Base-by-base conservation (phyloP, 2,113 vertebrate species). In the Pollachius pollachius region DNA sequence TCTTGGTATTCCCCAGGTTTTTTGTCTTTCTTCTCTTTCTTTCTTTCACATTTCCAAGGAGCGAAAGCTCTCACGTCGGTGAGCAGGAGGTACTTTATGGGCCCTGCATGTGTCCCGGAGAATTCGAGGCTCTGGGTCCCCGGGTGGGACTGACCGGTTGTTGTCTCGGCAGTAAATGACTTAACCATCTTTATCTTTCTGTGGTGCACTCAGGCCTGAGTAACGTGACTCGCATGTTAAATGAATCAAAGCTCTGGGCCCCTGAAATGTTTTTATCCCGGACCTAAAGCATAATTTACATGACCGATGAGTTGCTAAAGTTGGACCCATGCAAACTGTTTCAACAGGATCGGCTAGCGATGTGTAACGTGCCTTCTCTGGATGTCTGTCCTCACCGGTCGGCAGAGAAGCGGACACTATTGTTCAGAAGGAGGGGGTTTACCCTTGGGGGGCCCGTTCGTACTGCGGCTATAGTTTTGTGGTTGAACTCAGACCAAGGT, bases 101-200 rank as follows among this genome's bases (percentile, higher is more conserved):
- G 27, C n/a, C 64, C 64, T 70, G 59, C 67, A 65, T 72, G 74
- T 61, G 27, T 74, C 65, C 60, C 48, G 41, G 67, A 78, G 68
- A 70, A 52, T 15, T 52, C 30, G 23, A 37, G 52, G 70, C 73
- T 41, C 37, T 77, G 79, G 70, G 61, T 65, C 30, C 72, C 65
- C 74, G 82, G 74, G 73, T 70, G 61, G 70, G 75, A 77, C 65
- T 54, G 56, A 77, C 30, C 30, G 30, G 30, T 71, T 70, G 59
- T 72, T 68, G 76, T 78, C 76, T 81, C 73, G 60, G 62, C 70
- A 72, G 69, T 58, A 67, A 81, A 79, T 73, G 69, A 79, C 83
- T 84, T 72, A 79, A 80, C 67, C 77, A 73, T 59, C 61, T 15
- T 11, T 62, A 60, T 67, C 41, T 71, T 27, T 68, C 37, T 52